These are phyloP conservation scores for Heliothis subflexa DNA, from an alignment of 1,140 invertebrate species.

Conservation along the genomic window DNA sequence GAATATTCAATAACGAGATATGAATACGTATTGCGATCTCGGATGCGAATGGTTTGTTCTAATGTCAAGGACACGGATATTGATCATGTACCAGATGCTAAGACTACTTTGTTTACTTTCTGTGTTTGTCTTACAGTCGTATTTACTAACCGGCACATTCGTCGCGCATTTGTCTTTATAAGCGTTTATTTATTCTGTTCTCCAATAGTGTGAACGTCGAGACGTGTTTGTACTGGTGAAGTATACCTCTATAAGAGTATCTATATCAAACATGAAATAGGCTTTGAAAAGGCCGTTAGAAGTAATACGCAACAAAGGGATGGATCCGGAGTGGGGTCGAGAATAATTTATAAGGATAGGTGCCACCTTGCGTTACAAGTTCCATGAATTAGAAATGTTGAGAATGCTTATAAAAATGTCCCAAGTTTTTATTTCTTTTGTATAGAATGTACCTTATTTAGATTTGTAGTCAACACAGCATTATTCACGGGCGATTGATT, in stretches of 20 bases:
- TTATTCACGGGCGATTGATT: constrained; percentile 16
- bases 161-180: constrained; percentile 1
- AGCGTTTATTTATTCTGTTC: constrained; percentile 10
- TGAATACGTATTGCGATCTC: constrained; percentile 60
- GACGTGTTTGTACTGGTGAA: not conserved
- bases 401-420: constrained; percentile 23
- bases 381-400: constrained; percentile 66
- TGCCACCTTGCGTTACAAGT: constrained; percentile 67
- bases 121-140: constrained; percentile 50
- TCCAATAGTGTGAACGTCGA: constrained; percentile 6
- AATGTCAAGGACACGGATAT: constrained; percentile 84
- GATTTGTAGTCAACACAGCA: constrained; percentile 8
- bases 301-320: constrained; percentile 66
- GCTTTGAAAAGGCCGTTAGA: constrained; percentile 55
- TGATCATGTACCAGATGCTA: constrained; percentile 70
- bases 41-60: constrained; percentile 60
- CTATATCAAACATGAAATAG: constrained; percentile 8
- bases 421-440: constrained; percentile 4
- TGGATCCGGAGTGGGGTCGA: constrained; percentile 61
- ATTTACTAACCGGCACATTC: constrained; percentile 29
- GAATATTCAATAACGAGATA: constrained; percentile 68
- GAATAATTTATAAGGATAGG: constrained; percentile 78
- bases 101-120: constrained; percentile 49
- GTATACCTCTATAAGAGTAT: constrained; percentile 21
- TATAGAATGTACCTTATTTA: not conserved